Evolutionary conservation across 1,140 invertebrate genomes (phyloP).

Genomic region (Drosophila sucinea): DNA sequence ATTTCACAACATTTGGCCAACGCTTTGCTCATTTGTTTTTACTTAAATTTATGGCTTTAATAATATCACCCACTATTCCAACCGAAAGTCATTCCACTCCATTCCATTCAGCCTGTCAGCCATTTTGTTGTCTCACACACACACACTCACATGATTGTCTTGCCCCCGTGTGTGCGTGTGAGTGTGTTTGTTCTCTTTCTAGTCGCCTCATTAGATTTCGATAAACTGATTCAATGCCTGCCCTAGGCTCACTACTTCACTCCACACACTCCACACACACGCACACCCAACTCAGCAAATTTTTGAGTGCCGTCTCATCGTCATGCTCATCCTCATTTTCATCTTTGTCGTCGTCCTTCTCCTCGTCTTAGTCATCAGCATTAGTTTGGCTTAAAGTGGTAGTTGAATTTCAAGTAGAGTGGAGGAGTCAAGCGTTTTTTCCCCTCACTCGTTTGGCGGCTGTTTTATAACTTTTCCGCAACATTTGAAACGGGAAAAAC

Average conservation of each 20-base stretch:
- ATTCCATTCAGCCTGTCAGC: constrained; percentile 41
- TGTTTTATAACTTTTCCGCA: neutral
- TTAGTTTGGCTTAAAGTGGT: constrained; percentile 12
- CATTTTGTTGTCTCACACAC: constrained; percentile 40
- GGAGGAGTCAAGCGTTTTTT: constrained; percentile 1
- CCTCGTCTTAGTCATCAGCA: constrained; percentile 6
- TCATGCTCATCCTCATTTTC: constrained; percentile 4
- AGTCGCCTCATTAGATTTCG: constrained; percentile 71
- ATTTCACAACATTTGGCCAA: constrained; percentile 56
- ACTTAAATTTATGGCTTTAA: constrained; percentile 64
- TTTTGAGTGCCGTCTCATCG: constrained; percentile 22
- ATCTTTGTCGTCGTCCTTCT: neutral
- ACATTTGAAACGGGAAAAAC: neutral
- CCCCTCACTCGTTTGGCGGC: neutral
- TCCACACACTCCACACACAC: neutral
- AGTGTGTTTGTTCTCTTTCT: constrained; percentile 54
- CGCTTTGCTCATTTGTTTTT: constrained; percentile 64
- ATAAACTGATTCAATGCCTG: constrained; percentile 58
- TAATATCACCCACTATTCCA: constrained; percentile 37
- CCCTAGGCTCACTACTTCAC: constrained; percentile 33
- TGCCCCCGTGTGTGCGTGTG: constrained; percentile 17
- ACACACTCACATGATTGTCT: constrained; percentile 17
- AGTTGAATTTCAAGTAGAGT: constrained; percentile 12
- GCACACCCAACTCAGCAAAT: constrained; percentile 18
- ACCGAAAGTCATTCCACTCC: constrained; percentile 33